Base-by-base conservation (phyloP, 2,113 vertebrate species). In the Neotoma lepida region DNA sequence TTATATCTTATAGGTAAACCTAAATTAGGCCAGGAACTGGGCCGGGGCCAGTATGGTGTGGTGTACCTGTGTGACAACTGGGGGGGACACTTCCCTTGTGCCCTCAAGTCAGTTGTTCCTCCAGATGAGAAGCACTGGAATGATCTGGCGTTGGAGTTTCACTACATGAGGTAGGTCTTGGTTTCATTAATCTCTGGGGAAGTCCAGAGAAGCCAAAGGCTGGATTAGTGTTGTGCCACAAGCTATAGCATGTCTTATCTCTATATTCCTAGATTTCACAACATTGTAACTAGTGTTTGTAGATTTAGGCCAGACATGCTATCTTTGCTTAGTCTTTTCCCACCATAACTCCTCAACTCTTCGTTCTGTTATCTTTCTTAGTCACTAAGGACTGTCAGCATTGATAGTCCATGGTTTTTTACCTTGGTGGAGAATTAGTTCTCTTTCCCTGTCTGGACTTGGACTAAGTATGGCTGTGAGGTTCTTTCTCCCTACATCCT, bases 111-210 rank as follows among this genome's bases (percentile, higher is more conserved):
- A 0, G 99, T 99, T 41, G 99, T 99, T 0, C 99, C 99, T 13
- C 99, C 99, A 1, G 99, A 99, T n/a, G 99, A 99, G 96, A 99
- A 99, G 98, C 99, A 99, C 98, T 99, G 99, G 99, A 99, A 99
- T 30, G 99, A 99, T 97, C 98, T 99, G 89, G 99, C 99, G 5
- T 97, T 99, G 81, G 99, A 99, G 97, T 99, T 99, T 97, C 99
- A 99, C 98, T 99, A 99, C 96, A 99, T 99, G 95, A 99, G 99
- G 99, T 99, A 56, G 2, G 97, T 96, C 2, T 30, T 1, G 54
- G 0, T 20, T 51, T 80, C 58, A 0, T 63, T 86, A 4, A 22
- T 92, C 70, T 86, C 1, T 73, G 76, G 68, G 41, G 41, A 91
- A 49, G 17, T 44, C 70, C 35, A 81, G 35, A 85, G 89, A 89